A percentile compares a stretch with the other conserved stretches of the same genome.
phyloP scores from a whole-genome alignment of 2,113 vertebrate genomes.

The Polypterus senegalus region DNA sequence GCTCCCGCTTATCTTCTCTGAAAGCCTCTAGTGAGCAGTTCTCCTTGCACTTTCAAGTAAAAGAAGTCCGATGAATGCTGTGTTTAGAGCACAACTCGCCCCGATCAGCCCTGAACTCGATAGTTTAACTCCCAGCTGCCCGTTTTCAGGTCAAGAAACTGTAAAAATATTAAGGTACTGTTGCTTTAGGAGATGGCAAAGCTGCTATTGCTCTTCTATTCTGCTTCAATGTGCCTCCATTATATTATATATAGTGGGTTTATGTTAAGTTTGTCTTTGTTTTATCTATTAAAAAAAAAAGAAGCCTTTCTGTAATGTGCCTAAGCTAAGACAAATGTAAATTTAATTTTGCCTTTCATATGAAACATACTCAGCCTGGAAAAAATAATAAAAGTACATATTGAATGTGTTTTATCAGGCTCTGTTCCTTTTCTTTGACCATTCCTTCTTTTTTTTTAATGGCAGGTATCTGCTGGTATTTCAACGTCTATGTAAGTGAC shows the following conservation, averaged over 20 bases:
- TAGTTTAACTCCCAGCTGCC: too few species aligned
- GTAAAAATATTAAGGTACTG: conserved; percentile 10
- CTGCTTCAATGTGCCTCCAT: conserved; percentile 12
- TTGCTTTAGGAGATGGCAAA: conserved; percentile 12
- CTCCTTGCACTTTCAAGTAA: too few species aligned
- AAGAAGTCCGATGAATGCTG: too few species aligned
- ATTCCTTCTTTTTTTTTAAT: background rate
- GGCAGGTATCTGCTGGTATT: background rate
- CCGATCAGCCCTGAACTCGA: too few species aligned
- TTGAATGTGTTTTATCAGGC: conserved; percentile 20
- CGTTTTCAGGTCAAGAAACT: too few species aligned
- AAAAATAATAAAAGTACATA: conserved; percentile 63
- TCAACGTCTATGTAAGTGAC: too few species aligned
- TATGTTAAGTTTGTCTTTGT: conserved; percentile 23
- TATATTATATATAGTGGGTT: conserved; percentile 25
- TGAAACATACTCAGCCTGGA: conserved; percentile 56
- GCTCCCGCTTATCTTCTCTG: too few species aligned
- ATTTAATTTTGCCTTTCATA: conserved; percentile 64
- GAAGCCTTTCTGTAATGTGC: conserved; percentile 60
- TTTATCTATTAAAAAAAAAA: conserved; percentile 37
- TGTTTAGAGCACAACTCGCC: too few species aligned
- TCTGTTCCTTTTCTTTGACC: conserved; percentile 17
- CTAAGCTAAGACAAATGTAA: conserved; percentile 47
- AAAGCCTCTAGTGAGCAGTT: too few species aligned
- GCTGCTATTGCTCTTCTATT: conserved; percentile 20